phyloP scores from a whole-genome alignment of 2,888 invertebrate genomes.

The Limnephilus rhombicus region DNA sequence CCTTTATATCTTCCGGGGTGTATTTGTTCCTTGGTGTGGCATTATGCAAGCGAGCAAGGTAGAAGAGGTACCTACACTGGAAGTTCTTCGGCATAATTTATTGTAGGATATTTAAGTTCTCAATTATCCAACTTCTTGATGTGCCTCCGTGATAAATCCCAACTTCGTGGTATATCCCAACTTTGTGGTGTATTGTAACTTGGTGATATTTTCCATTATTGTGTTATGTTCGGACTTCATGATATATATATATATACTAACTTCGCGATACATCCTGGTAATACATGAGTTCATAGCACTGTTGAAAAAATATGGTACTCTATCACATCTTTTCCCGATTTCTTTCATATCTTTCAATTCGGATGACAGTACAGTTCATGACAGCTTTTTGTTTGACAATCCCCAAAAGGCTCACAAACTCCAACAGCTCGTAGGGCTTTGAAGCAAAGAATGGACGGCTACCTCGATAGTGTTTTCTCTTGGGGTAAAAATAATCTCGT shows the following conservation, averaged over 20 bases:
- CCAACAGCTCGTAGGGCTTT: no score
- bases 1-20: background rate
- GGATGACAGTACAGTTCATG: no score
- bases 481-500: no score
- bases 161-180: background rate
- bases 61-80: background rate
- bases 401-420: no score
- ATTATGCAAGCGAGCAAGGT: conserved; percentile 3
- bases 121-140: background rate
- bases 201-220: background rate
- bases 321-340: background rate
- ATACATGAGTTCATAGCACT: no score
- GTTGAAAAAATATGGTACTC: no score
- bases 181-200: background rate
- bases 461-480: no score
- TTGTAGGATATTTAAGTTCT: background rate
- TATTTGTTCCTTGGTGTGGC: background rate
- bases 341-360: background rate
- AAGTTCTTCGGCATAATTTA: background rate
- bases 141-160: background rate
- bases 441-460: no score
- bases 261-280: background rate
- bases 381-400: no score
- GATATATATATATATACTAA: no score
- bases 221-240: background rate